Percentiles rank a stretch among this genome's conserved stretches.
phyloP scores from a whole-genome alignment of 1,140 invertebrate species.

The Pseudobourletiella spinata region DNA sequence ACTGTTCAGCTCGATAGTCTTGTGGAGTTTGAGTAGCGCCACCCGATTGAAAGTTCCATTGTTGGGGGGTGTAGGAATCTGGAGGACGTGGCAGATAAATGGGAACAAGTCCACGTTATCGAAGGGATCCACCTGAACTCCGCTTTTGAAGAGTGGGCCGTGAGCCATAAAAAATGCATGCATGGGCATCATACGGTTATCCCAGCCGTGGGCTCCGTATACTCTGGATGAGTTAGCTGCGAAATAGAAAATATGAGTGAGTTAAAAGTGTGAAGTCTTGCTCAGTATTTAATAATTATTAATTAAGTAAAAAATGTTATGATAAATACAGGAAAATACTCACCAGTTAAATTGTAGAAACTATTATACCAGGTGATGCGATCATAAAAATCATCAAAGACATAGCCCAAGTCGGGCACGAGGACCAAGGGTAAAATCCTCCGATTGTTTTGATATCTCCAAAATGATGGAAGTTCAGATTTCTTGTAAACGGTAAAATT shows the following conservation, averaged over 20 bases:
- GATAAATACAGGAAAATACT: neutral
- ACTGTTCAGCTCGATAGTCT: too few relatives aligned
- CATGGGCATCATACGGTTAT: conserved; percentile 51
- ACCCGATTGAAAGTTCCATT: conserved; percentile 44
- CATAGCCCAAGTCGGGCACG: conserved; percentile 50
- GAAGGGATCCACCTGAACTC: conserved; percentile 44
- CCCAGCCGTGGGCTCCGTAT: conserved; percentile 61
- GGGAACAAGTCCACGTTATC: conserved; percentile 56
- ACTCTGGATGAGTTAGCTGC: conserved; percentile 44
- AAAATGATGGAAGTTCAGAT: conserved; percentile 51
- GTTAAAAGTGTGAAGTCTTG: neutral
- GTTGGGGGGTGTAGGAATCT: conserved; percentile 43
- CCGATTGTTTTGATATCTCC: conserved; percentile 51
- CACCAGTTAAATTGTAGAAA: conserved; percentile 46
- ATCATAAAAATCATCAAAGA: conserved; percentile 47
- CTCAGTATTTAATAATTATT: neutral
- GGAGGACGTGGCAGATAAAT: conserved; percentile 54
- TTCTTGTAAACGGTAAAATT: conserved; percentile 51
- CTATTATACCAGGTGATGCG: conserved; percentile 43
- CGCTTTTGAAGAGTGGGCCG: conserved; percentile 52
- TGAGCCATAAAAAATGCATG: conserved; percentile 58
- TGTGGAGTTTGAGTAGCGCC: neutral
- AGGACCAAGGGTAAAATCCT: conserved; percentile 52
- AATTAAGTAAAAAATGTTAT: neutral
- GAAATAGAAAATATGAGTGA: conserved; percentile 20